Percentiles rank a stretch among this genome's conserved stretches.
Evolutionary conservation across 2,888 invertebrate species (phyloP).

Genomic region (Spisula subtruncata): DNA sequence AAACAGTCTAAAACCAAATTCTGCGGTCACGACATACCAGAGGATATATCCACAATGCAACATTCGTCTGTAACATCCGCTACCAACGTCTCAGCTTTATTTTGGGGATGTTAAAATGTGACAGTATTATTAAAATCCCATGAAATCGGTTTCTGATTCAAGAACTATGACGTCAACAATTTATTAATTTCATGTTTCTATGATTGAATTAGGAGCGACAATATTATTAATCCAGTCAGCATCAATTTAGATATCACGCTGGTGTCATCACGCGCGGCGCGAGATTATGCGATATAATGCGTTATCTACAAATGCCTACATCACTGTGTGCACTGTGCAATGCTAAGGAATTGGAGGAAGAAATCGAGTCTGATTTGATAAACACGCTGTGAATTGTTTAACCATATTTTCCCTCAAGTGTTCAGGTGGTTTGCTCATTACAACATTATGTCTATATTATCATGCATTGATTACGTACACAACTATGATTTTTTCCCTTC

Average conservation of each 20-base stretch:
- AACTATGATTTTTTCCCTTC: too few relatives aligned
- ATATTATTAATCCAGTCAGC: not conserved
- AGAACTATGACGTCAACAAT: not conserved
- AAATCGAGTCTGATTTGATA: not conserved
- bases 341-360: not conserved
- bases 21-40: too few relatives aligned
- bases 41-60: too few relatives aligned
- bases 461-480: not conserved
- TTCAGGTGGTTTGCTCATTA: not conserved
- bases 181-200: not conserved
- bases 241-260: not conserved
- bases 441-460: not conserved
- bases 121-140: not conserved
- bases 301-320: not conserved
- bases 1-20: too few relatives aligned
- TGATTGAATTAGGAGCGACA: not conserved
- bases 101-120: not conserved
- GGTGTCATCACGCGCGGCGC: not conserved
- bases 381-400: not conserved
- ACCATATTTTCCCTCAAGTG: not conserved
- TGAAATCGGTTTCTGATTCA: not conserved
- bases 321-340: not conserved
- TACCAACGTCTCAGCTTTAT: too few relatives aligned
- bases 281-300: not conserved
- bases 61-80: too few relatives aligned